Evolutionary conservation across 2,888 invertebrate species (phyloP).

Genomic region (Volucella inanis): DNA sequence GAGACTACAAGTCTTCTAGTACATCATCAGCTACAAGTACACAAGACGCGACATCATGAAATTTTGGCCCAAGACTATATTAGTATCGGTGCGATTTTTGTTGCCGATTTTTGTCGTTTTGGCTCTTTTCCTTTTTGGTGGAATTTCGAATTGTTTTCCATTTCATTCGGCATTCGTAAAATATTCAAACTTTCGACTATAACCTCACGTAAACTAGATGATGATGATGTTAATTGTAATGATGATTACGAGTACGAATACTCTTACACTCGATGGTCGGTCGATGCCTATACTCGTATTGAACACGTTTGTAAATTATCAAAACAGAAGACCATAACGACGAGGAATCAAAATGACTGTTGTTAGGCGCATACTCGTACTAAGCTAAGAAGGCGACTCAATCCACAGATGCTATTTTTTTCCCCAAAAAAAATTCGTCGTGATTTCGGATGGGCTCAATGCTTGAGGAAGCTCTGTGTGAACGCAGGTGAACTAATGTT

Average conservation of each 20-base stretch:
- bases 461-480: conserved; percentile 1
- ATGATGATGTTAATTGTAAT: conserved; percentile 21
- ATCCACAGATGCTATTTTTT: conserved; percentile 18
- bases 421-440: not conserved
- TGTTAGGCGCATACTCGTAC: conserved; percentile 22
- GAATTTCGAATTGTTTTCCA: conserved; percentile 34
- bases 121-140: conserved; percentile 22
- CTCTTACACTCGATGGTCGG: too few relatives aligned
- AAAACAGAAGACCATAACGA: conserved; percentile 46
- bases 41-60: conserved; percentile 11
- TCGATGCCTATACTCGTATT: conserved; percentile 18
- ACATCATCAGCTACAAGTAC: conserved; percentile 51
- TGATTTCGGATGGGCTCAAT: not conserved
- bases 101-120: conserved; percentile 23
- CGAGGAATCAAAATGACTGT: conserved; percentile 61
- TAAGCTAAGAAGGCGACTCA: not conserved
- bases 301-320: conserved; percentile 70
- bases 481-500: conserved; percentile 18
- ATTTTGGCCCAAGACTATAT: conserved; percentile 38
- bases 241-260: conserved; percentile 33
- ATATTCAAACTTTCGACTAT: conserved; percentile 67
- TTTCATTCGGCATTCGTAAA: conserved; percentile 5
- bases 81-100: conserved; percentile 42
- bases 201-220: conserved; percentile 43
- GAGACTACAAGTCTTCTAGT: conserved; percentile 15